Evolutionary conservation across 2,888 invertebrate genomes (phyloP).

Genomic region (Linyphia triangularis): DNA sequence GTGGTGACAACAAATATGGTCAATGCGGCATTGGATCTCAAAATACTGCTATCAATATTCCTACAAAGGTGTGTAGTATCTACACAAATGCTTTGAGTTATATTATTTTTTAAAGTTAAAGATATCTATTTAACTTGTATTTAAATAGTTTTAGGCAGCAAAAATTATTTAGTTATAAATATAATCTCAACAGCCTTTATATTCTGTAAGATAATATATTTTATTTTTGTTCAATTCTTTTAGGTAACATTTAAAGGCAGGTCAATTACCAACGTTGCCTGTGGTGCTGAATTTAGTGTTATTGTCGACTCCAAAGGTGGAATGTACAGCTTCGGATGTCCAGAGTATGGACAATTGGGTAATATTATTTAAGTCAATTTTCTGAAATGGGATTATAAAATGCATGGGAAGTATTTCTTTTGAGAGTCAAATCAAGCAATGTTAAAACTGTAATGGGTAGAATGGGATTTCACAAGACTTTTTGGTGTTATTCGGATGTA

Average conservation of each 20-base stretch:
- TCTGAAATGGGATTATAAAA: too few species aligned
- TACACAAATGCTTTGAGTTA: not conserved
- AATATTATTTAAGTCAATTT: too few species aligned
- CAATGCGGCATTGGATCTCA: constrained; percentile 92
- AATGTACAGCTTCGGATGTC: constrained; percentile 93
- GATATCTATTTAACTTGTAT: too few species aligned
- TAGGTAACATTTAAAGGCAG: constrained; percentile 84
- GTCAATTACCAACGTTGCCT: constrained; percentile 92
- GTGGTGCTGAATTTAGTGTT: constrained; percentile 95
- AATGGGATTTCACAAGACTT: too few species aligned
- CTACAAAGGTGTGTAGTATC: constrained; percentile 80
- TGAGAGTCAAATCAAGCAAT: too few species aligned
- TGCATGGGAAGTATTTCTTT: too few species aligned
- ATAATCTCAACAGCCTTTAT: not conserved
- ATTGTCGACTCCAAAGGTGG: constrained; percentile 93
- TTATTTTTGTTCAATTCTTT: not conserved
- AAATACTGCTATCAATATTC: constrained; percentile 80
- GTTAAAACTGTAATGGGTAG: too few species aligned
- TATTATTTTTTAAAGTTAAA: not conserved
- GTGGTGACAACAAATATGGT: constrained; percentile 94
- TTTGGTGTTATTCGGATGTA: too few species aligned
- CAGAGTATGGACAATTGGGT: constrained; percentile 93
- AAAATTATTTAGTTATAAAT: not conserved
- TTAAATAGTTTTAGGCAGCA: not conserved
- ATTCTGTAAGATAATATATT: not conserved